A percentile compares a stretch with the other conserved stretches of the same genome.
These are phyloP conservation scores for Camponotus floridanus DNA, from an alignment of 1,140 invertebrate genomes.

Conservation along the genomic window DNA sequence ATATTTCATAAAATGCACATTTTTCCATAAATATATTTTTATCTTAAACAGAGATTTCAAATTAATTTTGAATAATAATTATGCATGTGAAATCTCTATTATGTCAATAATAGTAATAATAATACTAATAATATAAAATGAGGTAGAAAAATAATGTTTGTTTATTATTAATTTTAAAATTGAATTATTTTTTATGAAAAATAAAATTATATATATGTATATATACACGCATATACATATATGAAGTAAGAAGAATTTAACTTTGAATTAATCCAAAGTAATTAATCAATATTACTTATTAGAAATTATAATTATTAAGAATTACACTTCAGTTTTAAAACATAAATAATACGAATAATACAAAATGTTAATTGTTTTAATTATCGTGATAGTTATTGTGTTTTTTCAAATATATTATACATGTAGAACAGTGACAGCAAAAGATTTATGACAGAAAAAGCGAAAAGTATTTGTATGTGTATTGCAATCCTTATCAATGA, in stretches of 20 bases:
- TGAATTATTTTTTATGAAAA: slow-evolving; percentile 1
- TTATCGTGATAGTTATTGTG: neutral
- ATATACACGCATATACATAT: neutral
- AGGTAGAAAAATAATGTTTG: neutral
- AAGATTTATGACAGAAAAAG: neutral
- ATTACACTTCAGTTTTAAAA: too few species aligned
- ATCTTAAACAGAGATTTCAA: neutral
- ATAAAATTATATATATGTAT: neutral
- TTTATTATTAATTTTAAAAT: neutral
- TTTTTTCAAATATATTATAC: neutral
- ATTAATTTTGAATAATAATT: too few species aligned
- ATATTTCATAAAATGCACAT: neutral
- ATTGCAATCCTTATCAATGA: neutral
- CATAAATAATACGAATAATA: too few species aligned
- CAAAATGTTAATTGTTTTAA: too few species aligned
- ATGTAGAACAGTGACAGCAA: neutral
- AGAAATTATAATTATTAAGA: too few species aligned
- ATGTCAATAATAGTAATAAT: neutral
- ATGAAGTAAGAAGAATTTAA: neutral
- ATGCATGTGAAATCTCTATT: neutral
- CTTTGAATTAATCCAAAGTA: too few species aligned
- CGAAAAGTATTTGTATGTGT: neutral
- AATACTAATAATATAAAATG: neutral
- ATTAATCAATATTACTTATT: too few species aligned
- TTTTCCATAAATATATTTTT: slow-evolving; percentile 12